phyloP scores from a whole-genome alignment of 2,797 vertebrate genomes.

The Propithecus deckenii region DNA sequence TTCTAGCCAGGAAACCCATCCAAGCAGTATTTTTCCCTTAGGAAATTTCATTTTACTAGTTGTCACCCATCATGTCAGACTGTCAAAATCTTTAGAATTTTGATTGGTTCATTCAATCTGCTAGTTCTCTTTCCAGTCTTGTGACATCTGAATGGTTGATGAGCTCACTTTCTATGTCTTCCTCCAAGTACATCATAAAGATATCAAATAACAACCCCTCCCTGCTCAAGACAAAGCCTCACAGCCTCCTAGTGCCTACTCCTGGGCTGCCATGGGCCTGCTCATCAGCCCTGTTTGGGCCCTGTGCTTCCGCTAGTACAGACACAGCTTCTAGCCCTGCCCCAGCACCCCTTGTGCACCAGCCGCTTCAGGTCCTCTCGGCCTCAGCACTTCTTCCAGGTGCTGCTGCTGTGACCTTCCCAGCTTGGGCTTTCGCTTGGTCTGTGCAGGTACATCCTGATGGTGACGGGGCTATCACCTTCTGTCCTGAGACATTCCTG shows the following conservation, averaged over 20 bases:
- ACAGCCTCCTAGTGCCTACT: not conserved
- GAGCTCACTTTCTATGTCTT: not conserved
- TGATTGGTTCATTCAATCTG: constrained; percentile 11
- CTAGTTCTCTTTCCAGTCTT: not conserved
- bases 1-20: not conserved
- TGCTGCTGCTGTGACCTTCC: not conserved
- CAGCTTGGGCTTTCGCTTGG: not conserved
- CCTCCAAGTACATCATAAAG: not conserved
- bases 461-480: not conserved
- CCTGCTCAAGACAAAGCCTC: not conserved
- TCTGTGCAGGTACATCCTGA: not conserved
- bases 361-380: not conserved
- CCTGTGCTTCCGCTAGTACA: not conserved
- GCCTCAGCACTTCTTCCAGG: not conserved
- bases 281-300: not conserved
- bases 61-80: not conserved
- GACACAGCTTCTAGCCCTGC: not conserved
- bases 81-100: constrained; percentile 51
- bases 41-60: constrained; percentile 25
- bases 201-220: not conserved
- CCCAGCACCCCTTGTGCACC: not conserved
- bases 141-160: not conserved
- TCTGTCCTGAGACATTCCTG: not conserved
- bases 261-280: not conserved
- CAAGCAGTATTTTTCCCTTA: constrained; percentile 19